Percentiles rank a stretch among this genome's conserved stretches.
phyloP scores from a whole-genome alignment of 1,140 invertebrate genomes.

The Nymphalis io region DNA sequence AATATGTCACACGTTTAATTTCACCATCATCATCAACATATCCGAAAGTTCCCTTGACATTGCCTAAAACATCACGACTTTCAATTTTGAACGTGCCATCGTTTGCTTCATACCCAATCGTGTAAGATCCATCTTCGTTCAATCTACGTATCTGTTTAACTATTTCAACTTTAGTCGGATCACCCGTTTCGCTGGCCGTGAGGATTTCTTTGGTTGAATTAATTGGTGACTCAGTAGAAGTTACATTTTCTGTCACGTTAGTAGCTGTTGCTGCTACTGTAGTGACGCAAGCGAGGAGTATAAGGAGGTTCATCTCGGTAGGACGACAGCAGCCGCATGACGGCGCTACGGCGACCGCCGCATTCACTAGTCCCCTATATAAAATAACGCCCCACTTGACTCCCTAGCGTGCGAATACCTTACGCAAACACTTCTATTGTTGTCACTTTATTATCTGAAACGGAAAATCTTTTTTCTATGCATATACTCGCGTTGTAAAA shows the following conservation, averaged over 20 bases:
- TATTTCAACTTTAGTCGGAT: slow-evolving; percentile 82
- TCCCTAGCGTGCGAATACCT: slow-evolving; percentile 69
- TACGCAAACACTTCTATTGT: slow-evolving; percentile 75
- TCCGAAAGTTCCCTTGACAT: slow-evolving; percentile 93
- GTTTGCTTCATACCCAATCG: slow-evolving; percentile 91
- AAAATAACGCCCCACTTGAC: slow-evolving; percentile 75
- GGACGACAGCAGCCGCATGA: slow-evolving; percentile 65
- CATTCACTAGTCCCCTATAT: slow-evolving; percentile 67
- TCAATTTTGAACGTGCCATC: slow-evolving; percentile 93
- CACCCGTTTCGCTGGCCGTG: slow-evolving; percentile 81
- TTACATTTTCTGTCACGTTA: slow-evolving; percentile 76
- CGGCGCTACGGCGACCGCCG: slow-evolving; percentile 64
- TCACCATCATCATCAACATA: slow-evolving; percentile 90
- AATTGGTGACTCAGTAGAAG: slow-evolving; percentile 45
- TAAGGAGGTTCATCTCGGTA: slow-evolving; percentile 67
- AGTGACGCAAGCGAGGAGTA: slow-evolving; percentile 57
- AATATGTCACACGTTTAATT: slow-evolving; percentile 92
- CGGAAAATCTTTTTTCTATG: slow-evolving; percentile 78
- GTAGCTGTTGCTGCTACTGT: slow-evolving; percentile 78
- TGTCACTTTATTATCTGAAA: slow-evolving; percentile 79
- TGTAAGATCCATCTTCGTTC: slow-evolving; percentile 92
- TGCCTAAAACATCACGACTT: slow-evolving; percentile 89
- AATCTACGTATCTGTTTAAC: slow-evolving; percentile 90
- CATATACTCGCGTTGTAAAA: slow-evolving; percentile 60
- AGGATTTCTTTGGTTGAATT: slow-evolving; percentile 78